These are phyloP conservation scores for Parauchenoglanis ngamensis DNA, from an alignment of 2,797 vertebrate genomes.

Conservation along the genomic window DNA sequence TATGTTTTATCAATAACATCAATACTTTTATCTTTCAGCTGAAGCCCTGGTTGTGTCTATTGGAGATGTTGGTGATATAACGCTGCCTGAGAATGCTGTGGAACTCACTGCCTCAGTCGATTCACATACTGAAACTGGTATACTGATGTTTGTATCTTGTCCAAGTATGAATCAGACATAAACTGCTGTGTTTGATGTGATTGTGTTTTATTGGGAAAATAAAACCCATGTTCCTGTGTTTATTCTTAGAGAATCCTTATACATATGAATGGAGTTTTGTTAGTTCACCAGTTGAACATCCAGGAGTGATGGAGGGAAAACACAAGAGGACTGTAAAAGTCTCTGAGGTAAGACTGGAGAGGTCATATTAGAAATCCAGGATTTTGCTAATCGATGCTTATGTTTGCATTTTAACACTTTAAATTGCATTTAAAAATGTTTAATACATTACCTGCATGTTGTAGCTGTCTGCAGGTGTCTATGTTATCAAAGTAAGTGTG, in stretches of 20 bases:
- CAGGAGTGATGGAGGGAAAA: constrained; percentile 70
- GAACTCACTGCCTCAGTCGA: constrained; percentile 69
- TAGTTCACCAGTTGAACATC: constrained; percentile 70
- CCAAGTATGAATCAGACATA: not conserved
- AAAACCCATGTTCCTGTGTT: not conserved
- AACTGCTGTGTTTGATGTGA: not conserved
- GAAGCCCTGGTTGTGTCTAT: constrained; percentile 70
- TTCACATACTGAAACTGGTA: constrained; percentile 71
- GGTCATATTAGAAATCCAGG: not conserved
- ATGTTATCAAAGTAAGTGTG: constrained; percentile 75
- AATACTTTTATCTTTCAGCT: constrained; percentile 55
- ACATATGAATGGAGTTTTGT: constrained; percentile 78
- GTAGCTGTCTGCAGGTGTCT: constrained; percentile 76
- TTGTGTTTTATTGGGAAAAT: not conserved
- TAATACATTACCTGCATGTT: constrained; percentile 39
- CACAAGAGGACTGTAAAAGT: constrained; percentile 66
- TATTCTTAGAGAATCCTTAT: constrained; percentile 71
- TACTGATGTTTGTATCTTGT: not conserved
- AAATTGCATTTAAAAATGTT: not conserved
- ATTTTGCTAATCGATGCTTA: not conserved
- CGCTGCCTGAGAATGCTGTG: constrained; percentile 68
- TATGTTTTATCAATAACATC: not conserved
- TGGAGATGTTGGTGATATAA: constrained; percentile 69
- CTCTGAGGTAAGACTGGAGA: constrained; percentile 36
- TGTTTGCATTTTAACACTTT: not conserved